phyloP scores from a whole-genome alignment of 1,140 invertebrate genomes.

The Papilio polytes region DNA sequence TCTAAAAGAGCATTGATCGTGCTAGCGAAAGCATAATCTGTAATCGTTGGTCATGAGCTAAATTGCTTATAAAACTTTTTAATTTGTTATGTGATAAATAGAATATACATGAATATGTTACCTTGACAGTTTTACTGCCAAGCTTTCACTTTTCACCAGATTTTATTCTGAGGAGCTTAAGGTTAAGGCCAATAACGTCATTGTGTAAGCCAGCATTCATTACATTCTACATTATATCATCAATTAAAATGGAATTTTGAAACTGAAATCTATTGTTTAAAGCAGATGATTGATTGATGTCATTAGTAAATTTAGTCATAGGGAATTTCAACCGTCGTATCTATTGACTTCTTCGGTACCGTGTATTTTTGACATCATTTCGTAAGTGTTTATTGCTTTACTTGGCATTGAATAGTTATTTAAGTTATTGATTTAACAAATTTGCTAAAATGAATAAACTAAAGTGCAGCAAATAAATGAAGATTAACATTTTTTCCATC shows the following conservation, averaged over 20 bases:
- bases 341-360: neutral
- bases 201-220: conserved; percentile 3
- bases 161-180: conserved; percentile 3
- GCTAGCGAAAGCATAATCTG: neutral
- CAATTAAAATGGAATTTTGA: neutral
- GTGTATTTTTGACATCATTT: neutral
- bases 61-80: neutral
- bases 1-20: neutral
- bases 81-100: neutral
- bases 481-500: neutral
- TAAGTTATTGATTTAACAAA: neutral
- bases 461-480: neutral
- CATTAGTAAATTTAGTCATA: too few species aligned
- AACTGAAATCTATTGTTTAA: neutral
- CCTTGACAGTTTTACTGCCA: conserved; percentile 10
- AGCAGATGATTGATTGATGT: too few species aligned
- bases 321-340: too few species aligned
- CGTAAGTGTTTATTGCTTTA: neutral
- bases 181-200: conserved; percentile 4
- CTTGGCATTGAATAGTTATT: neutral
- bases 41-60: neutral
- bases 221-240: neutral
- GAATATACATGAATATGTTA: neutral
- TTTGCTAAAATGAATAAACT: neutral
- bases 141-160: conserved; percentile 22